Evolutionary conservation across 53 echinoderm and acorn worm species (phyloP).

Genomic region (Hippasteria phrygiana): DNA sequence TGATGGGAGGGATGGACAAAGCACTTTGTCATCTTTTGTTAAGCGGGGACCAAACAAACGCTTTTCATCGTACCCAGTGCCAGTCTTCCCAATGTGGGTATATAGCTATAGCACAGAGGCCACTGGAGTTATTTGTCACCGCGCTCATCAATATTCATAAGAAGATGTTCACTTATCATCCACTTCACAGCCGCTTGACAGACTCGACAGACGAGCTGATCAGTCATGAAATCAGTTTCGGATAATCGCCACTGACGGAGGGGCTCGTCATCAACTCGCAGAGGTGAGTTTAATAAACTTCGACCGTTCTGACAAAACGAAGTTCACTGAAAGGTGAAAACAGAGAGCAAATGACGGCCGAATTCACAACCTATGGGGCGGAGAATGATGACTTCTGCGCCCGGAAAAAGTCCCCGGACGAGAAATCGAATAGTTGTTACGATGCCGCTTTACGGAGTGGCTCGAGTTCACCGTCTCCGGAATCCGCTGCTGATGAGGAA

Average conservation of each 20-base stretch:
- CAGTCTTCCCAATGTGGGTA: not conserved
- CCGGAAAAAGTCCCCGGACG: not conserved
- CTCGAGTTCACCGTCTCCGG: not conserved
- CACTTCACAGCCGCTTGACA: conserved; percentile 49
- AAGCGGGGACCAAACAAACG: conserved; percentile 25
- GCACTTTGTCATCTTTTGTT: conserved; percentile 3
- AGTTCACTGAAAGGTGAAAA: not conserved
- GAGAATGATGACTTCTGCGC: conserved; percentile 8
- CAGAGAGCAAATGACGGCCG: conserved; percentile 26
- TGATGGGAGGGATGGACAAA: conserved; percentile 29
- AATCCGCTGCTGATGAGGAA: not conserved
- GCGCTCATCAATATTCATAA: conserved; percentile 50
- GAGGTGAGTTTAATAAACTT: not conserved
- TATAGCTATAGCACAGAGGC: not conserved
- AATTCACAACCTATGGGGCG: conserved; percentile 3
- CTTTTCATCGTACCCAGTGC: conserved; percentile 22
- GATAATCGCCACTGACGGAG: conserved; percentile 33
- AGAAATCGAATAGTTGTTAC: not conserved
- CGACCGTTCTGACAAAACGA: not conserved
- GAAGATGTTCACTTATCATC: not conserved
- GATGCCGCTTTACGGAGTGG: not conserved
- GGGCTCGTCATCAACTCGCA: not conserved
- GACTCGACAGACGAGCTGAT: conserved; percentile 52
- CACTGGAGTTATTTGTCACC: conserved; percentile 30
- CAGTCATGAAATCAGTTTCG: conserved; percentile 31